phyloP scores from a whole-genome alignment of 1,140 invertebrate genomes.

The Doryteuthis pealeii region DNA sequence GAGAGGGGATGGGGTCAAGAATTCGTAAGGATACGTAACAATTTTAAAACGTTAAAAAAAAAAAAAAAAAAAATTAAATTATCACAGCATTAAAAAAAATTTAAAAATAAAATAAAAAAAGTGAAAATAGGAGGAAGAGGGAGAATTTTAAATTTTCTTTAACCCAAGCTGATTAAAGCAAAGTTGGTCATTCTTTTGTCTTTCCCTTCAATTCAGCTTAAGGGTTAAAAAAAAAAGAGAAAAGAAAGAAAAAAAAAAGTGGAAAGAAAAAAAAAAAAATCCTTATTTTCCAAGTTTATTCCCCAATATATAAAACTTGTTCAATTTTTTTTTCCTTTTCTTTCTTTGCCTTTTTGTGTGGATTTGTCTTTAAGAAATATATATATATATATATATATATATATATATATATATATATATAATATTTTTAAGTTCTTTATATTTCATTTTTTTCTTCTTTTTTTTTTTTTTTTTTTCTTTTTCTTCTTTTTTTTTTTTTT shows the following conservation, averaged over 20 bases:
- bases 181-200: too few species aligned
- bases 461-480: too few species aligned
- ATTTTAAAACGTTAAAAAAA: background rate
- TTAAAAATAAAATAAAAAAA: background rate
- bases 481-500: too few species aligned
- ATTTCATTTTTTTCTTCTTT: too few species aligned
- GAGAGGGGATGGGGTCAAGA: background rate
- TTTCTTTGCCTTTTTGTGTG: background rate
- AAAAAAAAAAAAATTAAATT: background rate
- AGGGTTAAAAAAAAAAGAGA: background rate
- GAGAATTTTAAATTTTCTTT: background rate
- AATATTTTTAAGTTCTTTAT: background rate
- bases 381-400: background rate
- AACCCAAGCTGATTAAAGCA: too few species aligned
- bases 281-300: background rate
- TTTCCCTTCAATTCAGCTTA: too few species aligned
- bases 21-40: background rate
- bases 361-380: background rate
- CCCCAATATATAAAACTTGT: constrained; percentile 6
- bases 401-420: background rate
- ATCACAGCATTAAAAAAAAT: background rate
- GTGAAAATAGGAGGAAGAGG: background rate
- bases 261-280: background rate
- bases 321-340: background rate
- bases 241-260: background rate